Conservation (phyloP, 2,113 vertebrate species). For the Neolamprologus variostigma region DNA sequence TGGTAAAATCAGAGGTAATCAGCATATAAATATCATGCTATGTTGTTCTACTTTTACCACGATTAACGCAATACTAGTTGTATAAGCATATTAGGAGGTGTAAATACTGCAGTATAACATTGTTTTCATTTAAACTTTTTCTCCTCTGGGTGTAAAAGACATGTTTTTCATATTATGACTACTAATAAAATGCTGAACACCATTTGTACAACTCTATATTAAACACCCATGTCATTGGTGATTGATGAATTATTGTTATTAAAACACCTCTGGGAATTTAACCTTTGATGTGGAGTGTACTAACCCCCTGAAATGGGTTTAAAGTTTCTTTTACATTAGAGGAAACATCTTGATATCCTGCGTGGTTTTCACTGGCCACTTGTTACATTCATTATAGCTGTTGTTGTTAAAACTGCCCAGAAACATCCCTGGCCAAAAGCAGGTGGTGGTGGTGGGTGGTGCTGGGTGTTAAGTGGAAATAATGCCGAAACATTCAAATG, state of each 20-base stretch:
- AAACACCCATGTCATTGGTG: not conserved
- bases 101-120: conserved; percentile 33
- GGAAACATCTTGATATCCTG: conserved; percentile 22
- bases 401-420: not conserved
- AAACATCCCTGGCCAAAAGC: not conserved
- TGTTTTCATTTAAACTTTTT: not conserved
- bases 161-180: not conserved
- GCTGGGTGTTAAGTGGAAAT: not conserved
- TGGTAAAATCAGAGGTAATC: conserved; percentile 55
- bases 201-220: not conserved
- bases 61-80: conserved; percentile 37
- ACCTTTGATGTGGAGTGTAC: conserved; percentile 25
- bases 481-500: not conserved
- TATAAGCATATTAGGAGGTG: conserved; percentile 17
- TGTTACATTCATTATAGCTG: not conserved
- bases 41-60: conserved; percentile 30
- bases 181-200: not conserved
- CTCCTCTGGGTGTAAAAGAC: not conserved
- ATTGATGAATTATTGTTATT: conserved; percentile 2
- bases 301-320: conserved; percentile 22
- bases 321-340: not conserved
- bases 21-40: conserved; percentile 19
- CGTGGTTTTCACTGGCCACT: not conserved
- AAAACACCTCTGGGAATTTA: conserved; percentile 51
- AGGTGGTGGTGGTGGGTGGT: not conserved